A percentile compares a stretch with the other conserved stretches of the same genome.
phyloP scores from a whole-genome alignment of 2,797 vertebrate genomes.

The Ptychobarbus kaznakovi region DNA sequence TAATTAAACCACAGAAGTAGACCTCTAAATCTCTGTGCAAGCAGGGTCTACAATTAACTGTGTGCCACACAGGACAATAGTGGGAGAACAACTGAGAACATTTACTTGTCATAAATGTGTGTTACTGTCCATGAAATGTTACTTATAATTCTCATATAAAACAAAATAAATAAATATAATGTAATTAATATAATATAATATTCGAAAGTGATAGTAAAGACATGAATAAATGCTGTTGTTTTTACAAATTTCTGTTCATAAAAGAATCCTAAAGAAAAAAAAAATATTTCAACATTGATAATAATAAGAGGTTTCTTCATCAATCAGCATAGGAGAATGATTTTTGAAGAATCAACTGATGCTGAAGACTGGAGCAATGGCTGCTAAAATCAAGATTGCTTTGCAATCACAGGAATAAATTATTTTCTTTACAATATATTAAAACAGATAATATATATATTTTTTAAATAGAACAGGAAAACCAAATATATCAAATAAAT shows the following conservation, averaged over 20 bases:
- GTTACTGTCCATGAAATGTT: neutral
- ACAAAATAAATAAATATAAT: neutral
- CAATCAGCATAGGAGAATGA: neutral
- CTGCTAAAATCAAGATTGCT: no score
- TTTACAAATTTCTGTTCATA: no score
- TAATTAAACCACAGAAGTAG: conserved; percentile 35
- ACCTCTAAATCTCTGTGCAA: neutral
- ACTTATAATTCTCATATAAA: neutral
- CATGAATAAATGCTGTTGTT: no score
- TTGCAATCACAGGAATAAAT: neutral
- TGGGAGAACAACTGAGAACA: neutral
- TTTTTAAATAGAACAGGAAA: neutral
- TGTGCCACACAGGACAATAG: neutral
- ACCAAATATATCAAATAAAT: neutral
- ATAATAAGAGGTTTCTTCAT: neutral
- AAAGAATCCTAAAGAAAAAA: no score
- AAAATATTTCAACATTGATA: neutral
- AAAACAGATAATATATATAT: neutral
- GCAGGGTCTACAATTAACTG: conserved; percentile 15
- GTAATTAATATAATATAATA: neutral
- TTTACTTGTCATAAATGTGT: neutral
- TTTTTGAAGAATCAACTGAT: neutral
- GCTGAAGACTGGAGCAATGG: neutral
- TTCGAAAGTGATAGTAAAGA: neutral
- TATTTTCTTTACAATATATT: neutral